Evolutionary conservation across 2,888 invertebrate species (phyloP).

Genomic region (Heliconius cydno): DNA sequence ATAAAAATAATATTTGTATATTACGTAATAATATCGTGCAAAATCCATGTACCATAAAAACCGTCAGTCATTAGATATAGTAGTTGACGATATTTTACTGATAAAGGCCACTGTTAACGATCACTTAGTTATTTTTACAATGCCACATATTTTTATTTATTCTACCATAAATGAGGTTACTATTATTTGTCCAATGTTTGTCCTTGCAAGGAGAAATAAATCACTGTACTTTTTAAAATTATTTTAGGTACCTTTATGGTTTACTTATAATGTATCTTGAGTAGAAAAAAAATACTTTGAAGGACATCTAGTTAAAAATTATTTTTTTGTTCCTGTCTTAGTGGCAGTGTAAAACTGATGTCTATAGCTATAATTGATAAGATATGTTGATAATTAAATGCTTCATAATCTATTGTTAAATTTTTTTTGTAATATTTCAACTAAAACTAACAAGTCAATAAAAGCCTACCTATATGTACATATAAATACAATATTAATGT

Average conservation of each 20-base stretch:
- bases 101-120: constrained; percentile 19
- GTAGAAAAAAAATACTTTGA: too few relatives aligned
- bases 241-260: too few relatives aligned
- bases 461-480: not conserved
- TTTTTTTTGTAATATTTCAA: not conserved
- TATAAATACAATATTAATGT: not conserved
- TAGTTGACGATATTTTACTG: constrained; percentile 20
- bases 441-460: not conserved
- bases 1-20: not conserved
- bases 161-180: not conserved
- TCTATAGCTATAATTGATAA: not conserved
- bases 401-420: not conserved
- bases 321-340: fast-evolving
- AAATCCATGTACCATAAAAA: constrained; percentile 24
- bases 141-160: constrained; percentile 14
- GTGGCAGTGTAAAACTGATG: too few relatives aligned
- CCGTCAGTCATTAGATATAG: constrained; percentile 23
- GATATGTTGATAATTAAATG: not conserved
- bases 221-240: not conserved
- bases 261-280: too few relatives aligned
- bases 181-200: not conserved
- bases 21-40: constrained; percentile 4
- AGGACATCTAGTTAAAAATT: too few relatives aligned
- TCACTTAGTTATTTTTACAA: constrained; percentile 23
- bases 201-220: not conserved